phyloP scores from a whole-genome alignment of 2,113 vertebrate genomes.

The Athene cunicularia region DNA sequence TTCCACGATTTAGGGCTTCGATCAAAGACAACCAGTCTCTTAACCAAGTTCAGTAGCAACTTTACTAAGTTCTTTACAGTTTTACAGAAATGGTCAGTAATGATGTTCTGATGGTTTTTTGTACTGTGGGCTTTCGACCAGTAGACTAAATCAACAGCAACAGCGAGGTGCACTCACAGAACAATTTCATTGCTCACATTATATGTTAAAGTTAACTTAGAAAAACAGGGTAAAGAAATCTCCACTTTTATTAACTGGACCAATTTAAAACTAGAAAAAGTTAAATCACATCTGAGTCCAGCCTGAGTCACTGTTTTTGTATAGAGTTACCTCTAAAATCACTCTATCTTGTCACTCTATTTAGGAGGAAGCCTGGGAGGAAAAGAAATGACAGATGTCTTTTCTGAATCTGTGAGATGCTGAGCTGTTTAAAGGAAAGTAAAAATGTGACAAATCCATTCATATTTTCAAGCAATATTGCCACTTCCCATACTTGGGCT shows the following conservation, averaged over 20 bases:
- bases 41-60: neutral
- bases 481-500: neutral
- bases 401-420: neutral
- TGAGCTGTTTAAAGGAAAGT: neutral
- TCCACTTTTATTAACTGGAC: neutral
- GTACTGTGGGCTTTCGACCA: neutral
- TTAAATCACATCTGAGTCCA: neutral
- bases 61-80: neutral
- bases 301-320: neutral
- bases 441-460: neutral
- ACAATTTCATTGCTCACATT: neutral
- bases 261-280: neutral
- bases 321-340: neutral
- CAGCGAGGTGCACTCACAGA: neutral
- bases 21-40: neutral
- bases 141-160: neutral
- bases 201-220: neutral
- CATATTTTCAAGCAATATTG: neutral
- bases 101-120: neutral
- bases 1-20: neutral
- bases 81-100: neutral
- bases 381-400: neutral
- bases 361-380: neutral
- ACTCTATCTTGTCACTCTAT: neutral
- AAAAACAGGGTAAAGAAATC: neutral